These are phyloP conservation scores for Girardinichthys multiradiatus DNA, from an alignment of 2,113 vertebrate species.

Conservation along the genomic window DNA sequence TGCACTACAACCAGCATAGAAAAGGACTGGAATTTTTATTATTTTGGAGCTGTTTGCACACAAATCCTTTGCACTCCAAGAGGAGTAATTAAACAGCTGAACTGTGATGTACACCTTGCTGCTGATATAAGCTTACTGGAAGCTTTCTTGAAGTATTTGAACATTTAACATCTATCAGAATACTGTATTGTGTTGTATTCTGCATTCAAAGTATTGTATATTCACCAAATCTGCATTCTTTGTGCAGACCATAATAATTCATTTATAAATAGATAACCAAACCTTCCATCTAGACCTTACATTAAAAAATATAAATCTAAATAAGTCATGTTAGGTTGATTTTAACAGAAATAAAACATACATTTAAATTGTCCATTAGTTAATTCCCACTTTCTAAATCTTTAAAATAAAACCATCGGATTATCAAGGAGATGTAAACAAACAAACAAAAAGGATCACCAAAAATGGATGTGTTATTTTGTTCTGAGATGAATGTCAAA, in stretches of 20 bases:
- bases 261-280: not conserved
- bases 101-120: not conserved
- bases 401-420: constrained; percentile 1
- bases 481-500: constrained; percentile 12
- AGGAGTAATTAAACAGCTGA: constrained; percentile 8
- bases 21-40: constrained; percentile 29
- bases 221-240: constrained; percentile 3
- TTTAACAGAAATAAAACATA: constrained; percentile 26
- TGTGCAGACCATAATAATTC: constrained; percentile 17
- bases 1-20: constrained; percentile 8
- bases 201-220: not conserved
- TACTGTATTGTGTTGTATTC: constrained; percentile 7
- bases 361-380: constrained; percentile 17
- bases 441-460: constrained; percentile 9
- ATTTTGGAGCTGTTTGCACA: constrained; percentile 30
- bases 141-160: not conserved
- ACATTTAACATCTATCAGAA: not conserved
- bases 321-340: not conserved
- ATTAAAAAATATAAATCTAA: constrained; percentile 13
- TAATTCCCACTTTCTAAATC: constrained; percentile 14
- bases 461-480: constrained; percentile 10
- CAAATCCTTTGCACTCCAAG: not conserved
- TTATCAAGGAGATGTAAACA: constrained; percentile 30
- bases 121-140: not conserved
- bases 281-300: constrained; percentile 16